A percentile compares a stretch with the other conserved stretches of the same genome.
These are phyloP conservation scores for Sylvilagus floridanus DNA, from an alignment of 2,797 vertebrate genomes.

Conservation along the genomic window DNA sequence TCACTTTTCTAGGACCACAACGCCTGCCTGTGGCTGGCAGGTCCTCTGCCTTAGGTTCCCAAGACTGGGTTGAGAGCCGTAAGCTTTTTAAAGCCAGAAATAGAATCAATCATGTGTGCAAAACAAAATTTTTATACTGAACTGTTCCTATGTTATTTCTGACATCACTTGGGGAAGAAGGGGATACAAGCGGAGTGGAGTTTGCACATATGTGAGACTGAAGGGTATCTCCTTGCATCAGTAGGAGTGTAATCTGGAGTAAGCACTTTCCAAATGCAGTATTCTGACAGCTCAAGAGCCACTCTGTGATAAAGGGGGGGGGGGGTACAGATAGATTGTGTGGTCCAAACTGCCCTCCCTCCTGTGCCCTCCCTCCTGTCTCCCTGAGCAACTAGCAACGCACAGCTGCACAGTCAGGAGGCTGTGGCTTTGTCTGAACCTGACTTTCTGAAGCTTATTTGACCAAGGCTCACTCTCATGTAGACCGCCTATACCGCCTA, in stretches of 20 bases:
- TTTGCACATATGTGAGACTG: background rate
- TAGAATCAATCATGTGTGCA: background rate
- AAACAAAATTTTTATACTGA: background rate
- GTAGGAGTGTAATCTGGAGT: background rate
- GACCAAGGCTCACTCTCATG: no score
- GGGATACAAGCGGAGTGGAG: background rate
- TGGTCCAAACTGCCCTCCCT: background rate
- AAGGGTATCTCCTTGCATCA: background rate
- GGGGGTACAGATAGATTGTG: background rate
- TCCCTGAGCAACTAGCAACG: background rate
- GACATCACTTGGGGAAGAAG: background rate
- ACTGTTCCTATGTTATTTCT: background rate
- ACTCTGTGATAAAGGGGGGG: background rate
- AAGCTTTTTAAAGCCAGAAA: slow-evolving; percentile 1
- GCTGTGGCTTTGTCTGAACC: background rate
- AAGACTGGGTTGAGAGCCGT: background rate
- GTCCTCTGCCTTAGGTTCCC: background rate
- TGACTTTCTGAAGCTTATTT: background rate
- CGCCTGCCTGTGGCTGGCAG: background rate
- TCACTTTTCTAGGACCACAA: background rate
- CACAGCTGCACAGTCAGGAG: background rate
- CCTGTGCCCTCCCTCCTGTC: fast-evolving
- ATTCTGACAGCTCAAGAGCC: background rate
- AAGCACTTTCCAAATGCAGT: background rate
- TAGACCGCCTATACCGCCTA: no score